Conservation (phyloP, 1,140 invertebrate genomes). For the Pinna nobilis region DNA sequence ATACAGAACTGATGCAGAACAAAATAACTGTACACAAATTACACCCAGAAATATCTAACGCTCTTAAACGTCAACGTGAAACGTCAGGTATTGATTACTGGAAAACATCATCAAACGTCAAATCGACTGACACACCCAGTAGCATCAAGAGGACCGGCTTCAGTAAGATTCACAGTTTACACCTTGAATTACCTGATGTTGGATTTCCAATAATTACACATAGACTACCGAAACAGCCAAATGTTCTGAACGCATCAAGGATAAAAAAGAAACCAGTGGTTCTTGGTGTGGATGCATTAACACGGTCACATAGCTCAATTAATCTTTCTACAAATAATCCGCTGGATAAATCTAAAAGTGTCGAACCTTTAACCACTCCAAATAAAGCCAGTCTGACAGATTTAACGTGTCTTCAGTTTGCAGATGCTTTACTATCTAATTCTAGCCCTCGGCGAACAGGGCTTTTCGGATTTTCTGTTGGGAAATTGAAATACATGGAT, state of each 20-base stretch:
- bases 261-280: constrained; percentile 9
- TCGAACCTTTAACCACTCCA: not conserved
- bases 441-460: not conserved
- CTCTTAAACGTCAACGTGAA: constrained; percentile 19
- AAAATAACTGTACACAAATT: too few species aligned
- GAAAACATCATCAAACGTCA: not conserved
- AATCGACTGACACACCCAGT: not conserved
- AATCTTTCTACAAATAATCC: not conserved
- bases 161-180: constrained; percentile 10
- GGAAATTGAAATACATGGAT: constrained; percentile 20
- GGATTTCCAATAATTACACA: constrained; percentile 7
- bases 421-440: constrained; percentile 22
- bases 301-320: constrained; percentile 2
- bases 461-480: constrained; percentile 20
- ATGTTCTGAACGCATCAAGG: not conserved
- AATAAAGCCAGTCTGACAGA: constrained; percentile 18
- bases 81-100: constrained; percentile 15
- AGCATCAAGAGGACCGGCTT: not conserved
- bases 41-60: constrained; percentile 22
- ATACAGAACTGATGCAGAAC: too few species aligned
- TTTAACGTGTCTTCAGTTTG: constrained; percentile 23
- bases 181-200: constrained; percentile 18
- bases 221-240: constrained; percentile 1
- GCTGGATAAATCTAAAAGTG: not conserved
- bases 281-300: not conserved